Conservation (phyloP, 2,113 vertebrate genomes). For the Barbus barbus region DNA sequence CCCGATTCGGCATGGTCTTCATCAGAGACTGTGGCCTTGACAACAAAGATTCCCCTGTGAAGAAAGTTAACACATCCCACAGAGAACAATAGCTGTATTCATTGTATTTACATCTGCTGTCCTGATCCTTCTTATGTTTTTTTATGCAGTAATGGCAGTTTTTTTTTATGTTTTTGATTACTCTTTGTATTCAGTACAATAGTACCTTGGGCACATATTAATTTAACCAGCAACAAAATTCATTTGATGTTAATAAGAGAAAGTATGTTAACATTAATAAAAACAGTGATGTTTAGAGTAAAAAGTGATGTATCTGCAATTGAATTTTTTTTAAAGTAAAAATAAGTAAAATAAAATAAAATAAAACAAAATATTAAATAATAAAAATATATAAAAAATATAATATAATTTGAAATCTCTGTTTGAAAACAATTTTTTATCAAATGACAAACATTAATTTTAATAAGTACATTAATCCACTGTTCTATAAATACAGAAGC, state of each 20-base stretch:
- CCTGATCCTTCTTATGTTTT: neutral
- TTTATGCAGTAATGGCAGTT: neutral
- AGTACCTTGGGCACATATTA: neutral
- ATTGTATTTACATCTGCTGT: neutral
- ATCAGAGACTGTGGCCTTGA: slow-evolving; percentile 54
- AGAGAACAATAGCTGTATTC: neutral
- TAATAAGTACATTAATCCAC: neutral
- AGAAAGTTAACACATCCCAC: neutral
- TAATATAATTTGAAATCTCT: neutral
- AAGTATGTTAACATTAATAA: neutral
- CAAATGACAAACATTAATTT: neutral
- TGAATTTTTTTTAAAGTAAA: no score
- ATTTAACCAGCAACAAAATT: neutral
- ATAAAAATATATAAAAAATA: no score
- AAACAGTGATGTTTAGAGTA: neutral
- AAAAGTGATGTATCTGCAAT: neutral
- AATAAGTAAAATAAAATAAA: neutral
- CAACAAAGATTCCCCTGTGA: slow-evolving; percentile 15
- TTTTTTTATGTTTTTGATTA: neutral
- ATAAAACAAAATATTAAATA: no score
- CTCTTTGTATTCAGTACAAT: neutral
- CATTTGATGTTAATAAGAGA: neutral
- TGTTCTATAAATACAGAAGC: neutral
- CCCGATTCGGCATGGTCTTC: slow-evolving; percentile 61
- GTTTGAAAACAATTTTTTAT: neutral